Evolutionary conservation across 2,797 vertebrate species (phyloP), one percentile per base, ranked within the genome.

Genomic region (Eulemur albifrons): DNA sequence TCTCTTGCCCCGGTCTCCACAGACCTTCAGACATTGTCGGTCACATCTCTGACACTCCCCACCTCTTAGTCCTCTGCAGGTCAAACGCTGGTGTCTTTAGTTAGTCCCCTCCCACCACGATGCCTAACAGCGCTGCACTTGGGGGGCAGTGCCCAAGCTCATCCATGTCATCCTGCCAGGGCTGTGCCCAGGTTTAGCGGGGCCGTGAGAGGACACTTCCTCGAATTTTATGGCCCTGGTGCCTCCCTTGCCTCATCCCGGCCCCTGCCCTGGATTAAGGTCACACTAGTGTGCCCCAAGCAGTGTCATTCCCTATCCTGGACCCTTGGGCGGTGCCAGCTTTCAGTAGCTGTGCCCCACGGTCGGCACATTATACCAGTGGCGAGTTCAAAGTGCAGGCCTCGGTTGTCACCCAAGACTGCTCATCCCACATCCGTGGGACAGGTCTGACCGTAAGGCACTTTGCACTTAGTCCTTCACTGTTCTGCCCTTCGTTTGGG

Each of bases 241-340:
- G 59, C 15, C 50, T 54, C 25, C 12, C 32, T 54, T 70, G 20
- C 38, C 75, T 48, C 38, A 27, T 38, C 15, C 43, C 52, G 43
- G 43, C 3, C 20, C 20, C 65, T 38, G n/a, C 2, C 23, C 52
- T 67, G 43, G 21, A 9, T 3, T 27, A 54, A 7, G 9, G n/a
- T 67, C 30, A 8, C 5, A 9, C 20, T 32, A 18, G 40, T 9
- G 14, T 38, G 61, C 70, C 3, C 59, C 32, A 18, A n/a, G 40
- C 45, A 65, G 48, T 8, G 4, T 5, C 0, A 1, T 23, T 61
- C 1, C 0, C 18, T 17, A 0, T 11, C 52, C 5, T 54, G 61
- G 27, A 32, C n/a, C 14, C 18, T 2, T 4, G 61, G 65, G 43
- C 0, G 6, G 63, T 9, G 7, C 63, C 0, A 0, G 9, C 27